These are phyloP conservation scores for Xenus cinereus DNA, from an alignment of 2,113 vertebrate species.

Conservation along the genomic window DNA sequence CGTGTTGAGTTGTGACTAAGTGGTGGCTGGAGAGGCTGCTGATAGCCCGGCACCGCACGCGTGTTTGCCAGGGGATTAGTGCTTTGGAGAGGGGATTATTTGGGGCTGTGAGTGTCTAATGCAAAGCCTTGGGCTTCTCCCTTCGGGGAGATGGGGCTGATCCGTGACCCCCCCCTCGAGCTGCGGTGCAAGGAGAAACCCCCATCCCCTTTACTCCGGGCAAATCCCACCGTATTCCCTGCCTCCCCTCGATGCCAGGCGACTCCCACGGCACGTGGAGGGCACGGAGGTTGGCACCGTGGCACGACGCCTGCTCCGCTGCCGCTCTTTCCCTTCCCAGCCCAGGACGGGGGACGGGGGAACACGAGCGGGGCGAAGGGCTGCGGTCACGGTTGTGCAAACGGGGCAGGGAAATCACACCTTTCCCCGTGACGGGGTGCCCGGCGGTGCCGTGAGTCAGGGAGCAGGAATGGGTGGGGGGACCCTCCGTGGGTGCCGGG, in stretches of 20 bases:
- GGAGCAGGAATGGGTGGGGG: constrained; percentile 45
- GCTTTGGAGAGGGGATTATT: neutral
- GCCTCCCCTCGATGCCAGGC: accelerated
- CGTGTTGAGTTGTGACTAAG: neutral
- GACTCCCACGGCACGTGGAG: neutral
- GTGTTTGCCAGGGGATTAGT: neutral
- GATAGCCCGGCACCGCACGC: neutral
- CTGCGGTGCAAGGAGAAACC: neutral
- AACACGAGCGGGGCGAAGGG: neutral
- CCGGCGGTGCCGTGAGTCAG: constrained; percentile 4
- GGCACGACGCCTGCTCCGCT: neutral
- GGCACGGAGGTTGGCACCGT: accelerated
- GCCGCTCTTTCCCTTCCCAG: neutral
- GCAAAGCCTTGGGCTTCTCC: neutral
- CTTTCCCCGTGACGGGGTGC: neutral
- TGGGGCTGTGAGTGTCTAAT: accelerated
- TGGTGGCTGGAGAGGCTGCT: neutral
- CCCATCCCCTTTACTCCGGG: accelerated
- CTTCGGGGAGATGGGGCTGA: accelerated
- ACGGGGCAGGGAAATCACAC: neutral
- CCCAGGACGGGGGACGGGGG: no score
- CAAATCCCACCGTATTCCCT: neutral
- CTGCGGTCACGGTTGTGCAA: accelerated
- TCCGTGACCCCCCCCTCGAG: neutral
- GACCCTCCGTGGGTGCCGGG: constrained; percentile 72